These are phyloP conservation scores for Melipona beecheii DNA, from an alignment of 2,888 invertebrate genomes.

Conservation along the genomic window DNA sequence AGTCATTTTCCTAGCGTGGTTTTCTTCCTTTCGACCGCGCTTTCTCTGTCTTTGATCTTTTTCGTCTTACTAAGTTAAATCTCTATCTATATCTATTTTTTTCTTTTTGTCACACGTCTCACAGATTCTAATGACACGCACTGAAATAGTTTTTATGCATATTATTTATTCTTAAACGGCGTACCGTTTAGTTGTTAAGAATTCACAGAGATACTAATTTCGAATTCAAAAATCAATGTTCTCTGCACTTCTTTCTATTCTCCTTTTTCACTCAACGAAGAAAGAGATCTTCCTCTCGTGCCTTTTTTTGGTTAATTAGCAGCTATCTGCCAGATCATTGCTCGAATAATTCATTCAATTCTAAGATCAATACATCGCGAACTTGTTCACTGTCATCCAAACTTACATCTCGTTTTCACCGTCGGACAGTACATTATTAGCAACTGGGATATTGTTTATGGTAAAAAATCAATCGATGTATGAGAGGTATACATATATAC, in stretches of 20 bases:
- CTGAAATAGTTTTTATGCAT: background rate
- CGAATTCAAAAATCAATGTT: background rate
- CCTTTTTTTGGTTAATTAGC: slow-evolving; percentile 35
- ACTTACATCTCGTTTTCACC: slow-evolving; percentile 38
- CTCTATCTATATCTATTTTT: background rate
- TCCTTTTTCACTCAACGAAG: background rate
- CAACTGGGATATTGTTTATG: slow-evolving; percentile 44
- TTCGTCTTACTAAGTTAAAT: background rate
- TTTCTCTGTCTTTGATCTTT: slow-evolving; percentile 1
- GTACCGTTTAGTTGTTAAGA: background rate
- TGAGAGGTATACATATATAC: background rate
- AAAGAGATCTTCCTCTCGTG: background rate
- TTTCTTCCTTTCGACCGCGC: slow-evolving; percentile 9
- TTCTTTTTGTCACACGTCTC: background rate
- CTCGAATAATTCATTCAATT: slow-evolving; percentile 30
- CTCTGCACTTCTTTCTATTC: background rate
- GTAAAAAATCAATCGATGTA: slow-evolving; percentile 41
- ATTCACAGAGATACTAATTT: background rate
- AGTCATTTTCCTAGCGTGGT: slow-evolving; percentile 34
- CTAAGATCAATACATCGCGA: slow-evolving; percentile 30
- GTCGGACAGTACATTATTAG: slow-evolving; percentile 17
- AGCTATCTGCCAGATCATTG: slow-evolving; percentile 50
- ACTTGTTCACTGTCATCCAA: slow-evolving; percentile 35
- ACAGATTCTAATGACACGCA: slow-evolving; percentile 29
- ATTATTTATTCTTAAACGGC: background rate